Conservation (phyloP, 1,140 invertebrate genomes). For the Ruditapes philippinarum region DNA sequence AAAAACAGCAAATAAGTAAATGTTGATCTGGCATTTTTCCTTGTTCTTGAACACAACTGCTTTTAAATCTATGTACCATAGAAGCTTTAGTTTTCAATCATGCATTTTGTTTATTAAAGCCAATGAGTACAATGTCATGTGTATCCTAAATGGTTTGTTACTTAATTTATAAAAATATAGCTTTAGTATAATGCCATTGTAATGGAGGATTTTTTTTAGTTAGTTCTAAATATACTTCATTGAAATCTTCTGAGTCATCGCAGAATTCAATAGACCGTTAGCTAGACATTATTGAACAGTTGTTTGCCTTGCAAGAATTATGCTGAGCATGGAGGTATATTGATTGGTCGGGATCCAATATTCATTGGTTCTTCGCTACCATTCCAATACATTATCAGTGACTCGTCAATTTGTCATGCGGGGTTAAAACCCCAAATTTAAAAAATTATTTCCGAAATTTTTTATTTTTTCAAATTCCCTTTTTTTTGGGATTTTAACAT, state of each 20-base stretch:
- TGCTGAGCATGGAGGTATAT: constrained; percentile 51
- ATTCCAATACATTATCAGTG: constrained; percentile 61
- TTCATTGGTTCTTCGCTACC: constrained; percentile 43
- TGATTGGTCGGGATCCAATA: background rate
- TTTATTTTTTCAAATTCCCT: background rate
- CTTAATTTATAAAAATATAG: no score
- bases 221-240: no score
- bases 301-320: constrained; percentile 52
- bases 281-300: constrained; percentile 31
- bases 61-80: no score
- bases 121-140: no score
- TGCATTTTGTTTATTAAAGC: no score
- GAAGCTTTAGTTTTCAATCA: no score
- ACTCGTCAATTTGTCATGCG: constrained; percentile 31
- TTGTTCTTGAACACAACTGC: no score
- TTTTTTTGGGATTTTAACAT: background rate
- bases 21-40: no score
- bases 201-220: no score
- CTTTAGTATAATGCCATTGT: no score
- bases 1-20: no score
- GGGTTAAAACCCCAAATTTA: constrained; percentile 1
- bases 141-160: no score
- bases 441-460: background rate
- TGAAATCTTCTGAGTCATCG: background rate
- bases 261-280: background rate